Evolutionary conservation across 2,888 invertebrate species (phyloP), one percentile per base, ranked within the genome.

Genomic region (Pristionchus entomophagus): DNA sequence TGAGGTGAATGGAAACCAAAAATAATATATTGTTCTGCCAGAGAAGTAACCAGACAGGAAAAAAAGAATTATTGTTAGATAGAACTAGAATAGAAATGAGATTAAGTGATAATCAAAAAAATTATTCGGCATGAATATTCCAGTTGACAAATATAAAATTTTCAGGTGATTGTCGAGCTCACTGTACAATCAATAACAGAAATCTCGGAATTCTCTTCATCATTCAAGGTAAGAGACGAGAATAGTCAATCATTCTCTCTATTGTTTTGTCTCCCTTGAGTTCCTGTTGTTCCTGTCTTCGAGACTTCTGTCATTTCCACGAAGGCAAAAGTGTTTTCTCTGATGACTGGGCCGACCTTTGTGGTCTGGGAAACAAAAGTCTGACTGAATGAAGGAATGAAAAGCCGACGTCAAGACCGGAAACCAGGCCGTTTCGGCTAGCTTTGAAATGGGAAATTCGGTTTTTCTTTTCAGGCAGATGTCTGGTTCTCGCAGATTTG

Each of bases 401-500:
- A n/a, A 41, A 26, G 14, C 65, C 17, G 45, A 45, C 41, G 73
- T 45, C 41, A 41, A 12, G 69, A 26, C 73, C 73, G 73, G 73
- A 73, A 73, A 73, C 73, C 8, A 22, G 65, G 35, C 35, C 65
- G 65, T n/a, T 41, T 73, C 41, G 41, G 38, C 38, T 26, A 14
- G 22, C 26, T 26, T 45, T 45, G 26, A 73, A 65, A 38, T 38
- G 6, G 41, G n/a, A 41, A 41, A 69, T 22, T 22, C 22, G 5
- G 8, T 93, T 93, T 86, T 89, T 92, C 19, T 80, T 49, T 85
- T 26, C 53, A 85, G 81, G 91, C 93, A 2, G 93, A 93, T 86
- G 93, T 93, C 17, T 93, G 93, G 93, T 93, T 93, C 86, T 90
- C 89, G 1, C 91, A 93, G 87, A 93, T 93, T 84, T 93, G 93